Conservation (phyloP, 2,888 invertebrate species). For the Julus scanicus region DNA sequence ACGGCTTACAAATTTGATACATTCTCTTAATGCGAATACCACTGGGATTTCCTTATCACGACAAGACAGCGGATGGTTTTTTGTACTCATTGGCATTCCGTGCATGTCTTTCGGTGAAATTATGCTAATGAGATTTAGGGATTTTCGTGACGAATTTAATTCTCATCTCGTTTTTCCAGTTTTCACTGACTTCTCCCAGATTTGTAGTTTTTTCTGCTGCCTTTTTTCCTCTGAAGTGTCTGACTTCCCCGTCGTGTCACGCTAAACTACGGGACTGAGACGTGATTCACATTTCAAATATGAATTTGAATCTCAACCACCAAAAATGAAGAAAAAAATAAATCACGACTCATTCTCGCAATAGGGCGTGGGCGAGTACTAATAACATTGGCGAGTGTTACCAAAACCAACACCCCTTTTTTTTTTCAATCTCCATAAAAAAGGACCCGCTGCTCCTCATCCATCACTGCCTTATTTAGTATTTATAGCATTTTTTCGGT, state of each 20-base stretch:
- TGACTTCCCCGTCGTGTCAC: neutral
- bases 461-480: neutral
- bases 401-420: neutral
- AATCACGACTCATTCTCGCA: neutral
- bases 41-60: no score
- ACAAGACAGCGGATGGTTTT: neutral
- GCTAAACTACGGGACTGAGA: neutral
- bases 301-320: no score
- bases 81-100: neutral
- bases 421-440: neutral
- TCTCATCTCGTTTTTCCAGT: neutral
- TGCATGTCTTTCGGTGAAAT: neutral
- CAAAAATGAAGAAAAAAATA: neutral
- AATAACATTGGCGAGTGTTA: neutral
- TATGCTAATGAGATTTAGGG: neutral
- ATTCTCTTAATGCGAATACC: no score
- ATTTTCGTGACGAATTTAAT: constrained; percentile 10
- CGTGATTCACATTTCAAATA: constrained; percentile 21
- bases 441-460: neutral
- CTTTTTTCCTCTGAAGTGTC: neutral
- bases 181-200: constrained; percentile 21
- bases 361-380: neutral
- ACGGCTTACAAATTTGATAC: no score
- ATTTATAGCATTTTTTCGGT: neutral
- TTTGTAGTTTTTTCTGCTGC: neutral